Evolutionary conservation across 2,888 invertebrate genomes (phyloP).

Genomic region (Diploptera punctata): DNA sequence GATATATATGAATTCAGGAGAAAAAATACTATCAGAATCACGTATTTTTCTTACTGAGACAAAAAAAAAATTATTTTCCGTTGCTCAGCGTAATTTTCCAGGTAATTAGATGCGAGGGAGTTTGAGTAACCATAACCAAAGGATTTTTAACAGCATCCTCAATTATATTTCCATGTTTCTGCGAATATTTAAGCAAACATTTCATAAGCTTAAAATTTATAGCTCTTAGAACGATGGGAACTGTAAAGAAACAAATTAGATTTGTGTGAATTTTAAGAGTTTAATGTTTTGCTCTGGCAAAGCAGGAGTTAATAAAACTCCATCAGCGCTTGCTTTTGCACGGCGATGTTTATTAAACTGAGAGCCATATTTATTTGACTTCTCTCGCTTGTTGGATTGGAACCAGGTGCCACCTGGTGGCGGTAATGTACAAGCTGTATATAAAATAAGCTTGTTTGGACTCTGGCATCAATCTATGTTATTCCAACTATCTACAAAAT

Average conservation of each 20-base stretch:
- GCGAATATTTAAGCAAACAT: no score
- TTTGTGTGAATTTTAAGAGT: background rate
- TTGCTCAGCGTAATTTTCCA: no score
- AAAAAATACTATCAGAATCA: no score
- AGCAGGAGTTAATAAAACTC: slow-evolving; percentile 6
- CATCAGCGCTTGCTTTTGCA: background rate
- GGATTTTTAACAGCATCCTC: no score
- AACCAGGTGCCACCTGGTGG: slow-evolving; percentile 6
- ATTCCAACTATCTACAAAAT: background rate
- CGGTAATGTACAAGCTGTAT: background rate
- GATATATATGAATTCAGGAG: no score
- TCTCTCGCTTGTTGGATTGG: background rate
- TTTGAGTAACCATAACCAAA: no score
- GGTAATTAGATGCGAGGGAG: no score
- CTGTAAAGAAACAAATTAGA: background rate
- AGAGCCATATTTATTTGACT: slow-evolving; percentile 4
- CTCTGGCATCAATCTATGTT: background rate
- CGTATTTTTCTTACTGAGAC: no score
- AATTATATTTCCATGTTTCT: no score
- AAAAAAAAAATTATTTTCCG: no score
- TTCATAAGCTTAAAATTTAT: no score
- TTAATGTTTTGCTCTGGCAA: background rate
- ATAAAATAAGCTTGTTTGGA: background rate
- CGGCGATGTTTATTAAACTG: background rate
- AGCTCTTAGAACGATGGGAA: background rate